A percentile compares a stretch with the other conserved stretches of the same genome.
Evolutionary conservation across 1,140 invertebrate genomes (phyloP).

Genomic region (Planococcus citri): DNA sequence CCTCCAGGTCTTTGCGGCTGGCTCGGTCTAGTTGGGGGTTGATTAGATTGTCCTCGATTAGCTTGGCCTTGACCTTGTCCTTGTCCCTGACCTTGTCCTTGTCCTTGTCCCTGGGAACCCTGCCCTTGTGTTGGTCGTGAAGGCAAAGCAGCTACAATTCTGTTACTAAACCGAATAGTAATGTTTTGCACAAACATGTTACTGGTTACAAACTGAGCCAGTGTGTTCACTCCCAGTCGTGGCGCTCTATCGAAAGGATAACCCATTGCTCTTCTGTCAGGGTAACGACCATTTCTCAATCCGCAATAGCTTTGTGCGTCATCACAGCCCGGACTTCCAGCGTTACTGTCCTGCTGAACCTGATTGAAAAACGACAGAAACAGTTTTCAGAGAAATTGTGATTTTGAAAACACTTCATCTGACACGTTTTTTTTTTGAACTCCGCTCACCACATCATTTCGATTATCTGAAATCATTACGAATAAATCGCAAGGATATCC

Average conservation of each 20-base stretch:
- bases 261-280: background rate
- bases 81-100: no score
- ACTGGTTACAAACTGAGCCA: slow-evolving; percentile 22
- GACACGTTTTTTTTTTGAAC: no score
- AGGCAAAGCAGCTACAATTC: background rate
- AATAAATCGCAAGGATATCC: slow-evolving; percentile 60
- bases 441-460: slow-evolving; percentile 46
- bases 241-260: background rate
- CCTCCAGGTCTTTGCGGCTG: background rate
- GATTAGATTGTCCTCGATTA: background rate
- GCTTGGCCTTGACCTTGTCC: no score
- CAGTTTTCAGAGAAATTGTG: no score
- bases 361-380: background rate
- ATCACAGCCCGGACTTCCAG: background rate
- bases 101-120: background rate
- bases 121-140: background rate
- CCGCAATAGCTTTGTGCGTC: background rate
- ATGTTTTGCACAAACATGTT: slow-evolving; percentile 21
- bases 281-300: background rate
- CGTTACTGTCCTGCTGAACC: background rate
- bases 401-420: no score
- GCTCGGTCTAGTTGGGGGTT: background rate
- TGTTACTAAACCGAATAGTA: slow-evolving; percentile 15
- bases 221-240: background rate
- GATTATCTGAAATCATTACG: slow-evolving; percentile 66